Evolutionary conservation across 2,888 invertebrate genomes (phyloP).

Genomic region (Stenurella melanura): DNA sequence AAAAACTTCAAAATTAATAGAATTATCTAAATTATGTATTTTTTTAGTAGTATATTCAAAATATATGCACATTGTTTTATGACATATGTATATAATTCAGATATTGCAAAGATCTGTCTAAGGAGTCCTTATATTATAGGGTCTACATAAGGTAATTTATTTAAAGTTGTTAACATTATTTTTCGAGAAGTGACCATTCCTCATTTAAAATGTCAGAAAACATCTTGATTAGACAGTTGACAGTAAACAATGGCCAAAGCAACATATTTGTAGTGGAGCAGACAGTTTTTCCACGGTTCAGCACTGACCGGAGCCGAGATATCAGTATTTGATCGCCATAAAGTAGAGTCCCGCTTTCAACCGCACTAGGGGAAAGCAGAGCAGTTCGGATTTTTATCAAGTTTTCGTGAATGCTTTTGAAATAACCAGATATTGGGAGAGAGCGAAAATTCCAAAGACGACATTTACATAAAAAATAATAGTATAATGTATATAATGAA

Average conservation of each 20-base stretch:
- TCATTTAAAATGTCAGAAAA: neutral
- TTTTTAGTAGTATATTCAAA: too few species aligned
- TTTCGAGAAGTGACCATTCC: neutral
- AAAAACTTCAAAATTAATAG: too few species aligned
- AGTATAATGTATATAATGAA: too few species aligned
- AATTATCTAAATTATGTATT: too few species aligned
- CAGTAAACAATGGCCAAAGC: neutral
- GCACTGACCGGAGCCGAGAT: slow-evolving; percentile 9
- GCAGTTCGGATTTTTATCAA: neutral
- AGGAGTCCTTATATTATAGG: too few species aligned
- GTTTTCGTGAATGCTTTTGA: too few species aligned
- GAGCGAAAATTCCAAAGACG: too few species aligned
- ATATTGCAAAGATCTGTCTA: too few species aligned
- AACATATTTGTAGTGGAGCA: neutral
- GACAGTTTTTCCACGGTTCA: slow-evolving; percentile 9
- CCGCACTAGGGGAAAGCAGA: neutral
- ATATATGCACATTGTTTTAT: too few species aligned
- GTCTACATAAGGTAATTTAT: neutral
- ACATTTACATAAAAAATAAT: too few species aligned
- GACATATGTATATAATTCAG: too few species aligned
- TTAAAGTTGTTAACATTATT: neutral
- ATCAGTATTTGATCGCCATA: slow-evolving; percentile 22
- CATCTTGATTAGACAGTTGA: slow-evolving; percentile 10
- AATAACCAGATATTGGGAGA: too few species aligned
- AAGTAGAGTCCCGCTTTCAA: slow-evolving; percentile 10